These are phyloP conservation scores for Pogoniulus pusillus DNA, from an alignment of 2,797 vertebrate species.

Conservation along the genomic window DNA sequence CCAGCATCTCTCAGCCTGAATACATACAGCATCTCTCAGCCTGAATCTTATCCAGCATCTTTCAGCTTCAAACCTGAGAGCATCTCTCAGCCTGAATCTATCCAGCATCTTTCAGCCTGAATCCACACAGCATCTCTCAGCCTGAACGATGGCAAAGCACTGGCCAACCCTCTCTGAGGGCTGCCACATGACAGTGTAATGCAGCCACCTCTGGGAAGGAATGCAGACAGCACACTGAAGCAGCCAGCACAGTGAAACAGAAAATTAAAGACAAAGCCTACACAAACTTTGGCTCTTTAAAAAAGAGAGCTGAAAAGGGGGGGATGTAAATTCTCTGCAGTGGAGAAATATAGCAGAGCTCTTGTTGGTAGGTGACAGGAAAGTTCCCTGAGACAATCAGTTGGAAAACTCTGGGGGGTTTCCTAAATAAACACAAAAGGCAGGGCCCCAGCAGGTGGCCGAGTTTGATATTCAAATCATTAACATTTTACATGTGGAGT, in stretches of 20 bases:
- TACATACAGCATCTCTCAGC: background rate
- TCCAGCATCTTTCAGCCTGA: background rate
- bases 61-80: too few relatives aligned
- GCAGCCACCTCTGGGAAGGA: constrained; percentile 28
- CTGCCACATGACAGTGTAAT: background rate
- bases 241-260: background rate
- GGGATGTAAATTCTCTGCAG: background rate
- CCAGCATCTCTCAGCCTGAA: background rate
- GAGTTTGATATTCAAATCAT: constrained; percentile 78
- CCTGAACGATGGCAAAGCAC: background rate
- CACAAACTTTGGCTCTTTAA: background rate
- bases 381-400: constrained; percentile 72
- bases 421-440: constrained; percentile 84
- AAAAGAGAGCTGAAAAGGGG: background rate
- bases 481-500: constrained; percentile 78
- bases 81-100: too few relatives aligned
- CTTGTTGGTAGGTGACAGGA: constrained; percentile 9
- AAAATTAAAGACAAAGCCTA: constrained; percentile 1
- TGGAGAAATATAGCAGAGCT: background rate
- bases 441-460: constrained; percentile 85
- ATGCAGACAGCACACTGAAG: background rate
- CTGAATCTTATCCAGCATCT: background rate
- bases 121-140: background rate
- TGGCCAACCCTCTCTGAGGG: background rate
- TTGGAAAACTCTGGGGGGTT: constrained; percentile 66